These are phyloP conservation scores for Petrocephalus sullivani DNA, from an alignment of 2,797 vertebrate genomes.

Conservation along the genomic window DNA sequence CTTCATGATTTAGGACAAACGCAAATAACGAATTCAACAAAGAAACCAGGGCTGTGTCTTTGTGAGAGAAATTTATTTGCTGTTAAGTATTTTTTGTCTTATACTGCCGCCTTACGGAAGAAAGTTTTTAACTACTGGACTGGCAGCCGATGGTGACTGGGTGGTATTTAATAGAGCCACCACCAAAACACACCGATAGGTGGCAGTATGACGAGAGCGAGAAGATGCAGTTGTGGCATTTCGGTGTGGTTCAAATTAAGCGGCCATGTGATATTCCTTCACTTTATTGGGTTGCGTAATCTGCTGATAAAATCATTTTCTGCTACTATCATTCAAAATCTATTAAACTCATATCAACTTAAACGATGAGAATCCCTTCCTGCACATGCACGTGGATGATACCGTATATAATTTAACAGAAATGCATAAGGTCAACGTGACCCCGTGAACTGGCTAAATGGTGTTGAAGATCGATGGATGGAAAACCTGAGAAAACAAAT, in stretches of 20 bases:
- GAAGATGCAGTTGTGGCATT: neutral
- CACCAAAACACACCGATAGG: neutral
- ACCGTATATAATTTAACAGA: neutral
- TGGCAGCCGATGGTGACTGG: neutral
- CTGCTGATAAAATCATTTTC: neutral
- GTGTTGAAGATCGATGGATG: neutral
- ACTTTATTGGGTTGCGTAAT: neutral
- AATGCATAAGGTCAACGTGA: neutral
- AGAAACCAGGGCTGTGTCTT: neutral
- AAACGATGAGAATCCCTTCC: neutral
- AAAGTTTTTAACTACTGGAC: neutral
- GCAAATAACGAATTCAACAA: neutral
- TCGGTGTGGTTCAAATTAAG: neutral
- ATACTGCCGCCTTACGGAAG: conserved; percentile 39
- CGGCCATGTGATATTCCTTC: neutral
- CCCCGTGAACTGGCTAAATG: neutral
- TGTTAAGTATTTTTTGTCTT: conserved; percentile 14
- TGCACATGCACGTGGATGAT: neutral
- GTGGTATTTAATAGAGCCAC: neutral
- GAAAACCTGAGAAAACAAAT: neutral
- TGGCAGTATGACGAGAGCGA: neutral
- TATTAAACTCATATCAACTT: neutral
- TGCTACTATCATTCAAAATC: neutral
- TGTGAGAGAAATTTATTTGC: neutral
- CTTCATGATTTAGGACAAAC: neutral